Conservation (phyloP, 2,888 invertebrate genomes). For the Mythimna loreyi region DNA sequence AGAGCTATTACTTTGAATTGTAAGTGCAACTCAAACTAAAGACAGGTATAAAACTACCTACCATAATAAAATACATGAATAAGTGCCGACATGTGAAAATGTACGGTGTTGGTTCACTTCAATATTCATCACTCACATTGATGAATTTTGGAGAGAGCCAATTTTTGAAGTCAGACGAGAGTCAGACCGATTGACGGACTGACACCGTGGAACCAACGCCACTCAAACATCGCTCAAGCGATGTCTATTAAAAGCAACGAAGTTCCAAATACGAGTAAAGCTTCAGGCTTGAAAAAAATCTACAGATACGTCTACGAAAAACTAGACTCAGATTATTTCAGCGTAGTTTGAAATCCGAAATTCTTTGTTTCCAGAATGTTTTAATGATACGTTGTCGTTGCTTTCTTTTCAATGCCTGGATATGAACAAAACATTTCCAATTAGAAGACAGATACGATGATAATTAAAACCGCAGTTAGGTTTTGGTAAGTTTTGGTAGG, state of each 20-base stretch:
- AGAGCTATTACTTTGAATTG: background rate
- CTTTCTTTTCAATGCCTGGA: slow-evolving; percentile 12
- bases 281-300: slow-evolving; percentile 11
- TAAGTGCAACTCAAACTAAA: background rate
- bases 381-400: slow-evolving; percentile 23
- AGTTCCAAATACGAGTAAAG: slow-evolving; percentile 18
- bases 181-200: slow-evolving; percentile 10
- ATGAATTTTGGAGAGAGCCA: slow-evolving; percentile 40
- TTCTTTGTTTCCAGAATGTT: slow-evolving; percentile 12
- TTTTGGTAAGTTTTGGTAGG: slow-evolving; percentile 53
- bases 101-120: slow-evolving; percentile 24
- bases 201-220: slow-evolving; percentile 22
- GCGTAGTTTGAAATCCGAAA: background rate
- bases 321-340: background rate
- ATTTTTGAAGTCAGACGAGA: slow-evolving; percentile 32
- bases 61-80: background rate
- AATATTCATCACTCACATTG: slow-evolving; percentile 34
- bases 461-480: slow-evolving; percentile 57
- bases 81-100: slow-evolving; percentile 12
- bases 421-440: slow-evolving; percentile 37
- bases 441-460: slow-evolving; percentile 41
- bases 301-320: slow-evolving; percentile 5
- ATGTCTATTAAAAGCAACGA: slow-evolving; percentile 19
- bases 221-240: slow-evolving; percentile 34
- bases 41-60: background rate